Evolutionary conservation across 2,888 invertebrate species (phyloP).

Genomic region (Amphipoea oculea): DNA sequence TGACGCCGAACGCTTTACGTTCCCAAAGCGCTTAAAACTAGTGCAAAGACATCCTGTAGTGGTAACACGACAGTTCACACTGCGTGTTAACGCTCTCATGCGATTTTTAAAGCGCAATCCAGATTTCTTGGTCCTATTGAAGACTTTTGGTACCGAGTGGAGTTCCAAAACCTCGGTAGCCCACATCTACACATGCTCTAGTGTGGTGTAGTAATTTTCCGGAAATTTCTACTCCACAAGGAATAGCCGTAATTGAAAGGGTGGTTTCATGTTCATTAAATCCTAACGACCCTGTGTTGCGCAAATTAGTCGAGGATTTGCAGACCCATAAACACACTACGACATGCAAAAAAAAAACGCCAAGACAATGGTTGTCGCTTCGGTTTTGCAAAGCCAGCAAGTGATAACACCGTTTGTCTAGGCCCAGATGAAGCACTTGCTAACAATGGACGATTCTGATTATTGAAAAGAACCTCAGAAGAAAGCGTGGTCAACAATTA

Average conservation of each 20-base stretch:
- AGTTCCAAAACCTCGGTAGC: conserved; percentile 74
- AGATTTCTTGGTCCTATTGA: conserved; percentile 3
- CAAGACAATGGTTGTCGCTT: conserved; percentile 55
- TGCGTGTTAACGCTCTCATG: conserved; percentile 50
- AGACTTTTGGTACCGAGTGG: conserved; percentile 66
- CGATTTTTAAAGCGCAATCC: not conserved
- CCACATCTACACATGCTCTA: conserved; percentile 66
- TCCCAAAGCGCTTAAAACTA: conserved; percentile 19
- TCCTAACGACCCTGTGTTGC: not conserved
- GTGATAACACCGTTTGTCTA: conserved; percentile 56
- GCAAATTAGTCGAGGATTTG: conserved; percentile 22
- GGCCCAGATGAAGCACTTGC: conserved; percentile 66
- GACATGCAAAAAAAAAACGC: conserved; percentile 62
- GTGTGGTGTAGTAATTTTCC: conserved; percentile 66
- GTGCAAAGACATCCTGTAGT: conserved; percentile 40
- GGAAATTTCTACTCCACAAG: conserved; percentile 54
- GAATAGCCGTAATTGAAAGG: conserved; percentile 54
- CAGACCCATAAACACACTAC: conserved; percentile 65
- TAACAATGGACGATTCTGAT: conserved; percentile 68
- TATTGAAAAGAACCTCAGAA: conserved; percentile 63
- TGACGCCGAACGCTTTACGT: conserved; percentile 14
- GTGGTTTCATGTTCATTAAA: conserved; percentile 65
- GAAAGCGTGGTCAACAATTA: conserved; percentile 71
- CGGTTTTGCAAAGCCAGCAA: conserved; percentile 61
- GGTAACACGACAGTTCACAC: conserved; percentile 25